Conservation (phyloP, 1,140 invertebrate species). For the Yoshiicerus persimilis region DNA sequence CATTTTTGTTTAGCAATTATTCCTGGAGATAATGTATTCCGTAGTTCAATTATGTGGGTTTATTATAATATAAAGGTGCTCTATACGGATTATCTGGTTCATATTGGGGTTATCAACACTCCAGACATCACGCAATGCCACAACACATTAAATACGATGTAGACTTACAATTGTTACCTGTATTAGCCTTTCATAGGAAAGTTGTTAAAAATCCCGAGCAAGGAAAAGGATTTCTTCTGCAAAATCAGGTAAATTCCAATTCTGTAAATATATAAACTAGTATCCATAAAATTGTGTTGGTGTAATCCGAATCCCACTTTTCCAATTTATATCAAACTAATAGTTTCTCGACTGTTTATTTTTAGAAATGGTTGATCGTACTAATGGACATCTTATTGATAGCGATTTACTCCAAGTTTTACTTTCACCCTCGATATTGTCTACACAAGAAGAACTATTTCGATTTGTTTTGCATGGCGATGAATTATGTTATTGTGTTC, state of each 20-base stretch:
- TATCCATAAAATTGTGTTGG: neutral
- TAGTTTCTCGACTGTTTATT: neutral
- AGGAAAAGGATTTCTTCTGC: neutral
- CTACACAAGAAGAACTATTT: constrained; percentile 22
- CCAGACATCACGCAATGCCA: constrained; percentile 28
- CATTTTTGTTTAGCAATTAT: too few species aligned
- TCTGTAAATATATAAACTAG: neutral
- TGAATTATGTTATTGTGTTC: constrained; percentile 40
- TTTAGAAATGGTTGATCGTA: neutral
- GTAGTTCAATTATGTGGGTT: too few species aligned
- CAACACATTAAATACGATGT: neutral
- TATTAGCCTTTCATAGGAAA: neutral
- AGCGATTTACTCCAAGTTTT: neutral
- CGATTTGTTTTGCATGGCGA: constrained; percentile 38
- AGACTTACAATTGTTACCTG: constrained; percentile 7
- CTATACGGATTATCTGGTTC: neutral
- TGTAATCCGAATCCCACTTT: neutral
- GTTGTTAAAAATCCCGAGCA: neutral
- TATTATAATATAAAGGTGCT: neutral
- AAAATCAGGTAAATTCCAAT: neutral
- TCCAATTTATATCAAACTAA: neutral
- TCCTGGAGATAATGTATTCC: too few species aligned
- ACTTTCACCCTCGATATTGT: constrained; percentile 5
- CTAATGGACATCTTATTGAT: neutral
- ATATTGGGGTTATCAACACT: constrained; percentile 18